Evolutionary conservation across 2,888 invertebrate species (phyloP), one percentile per base, ranked within the genome.

Genomic region (Sarcophaga subvicina): DNA sequence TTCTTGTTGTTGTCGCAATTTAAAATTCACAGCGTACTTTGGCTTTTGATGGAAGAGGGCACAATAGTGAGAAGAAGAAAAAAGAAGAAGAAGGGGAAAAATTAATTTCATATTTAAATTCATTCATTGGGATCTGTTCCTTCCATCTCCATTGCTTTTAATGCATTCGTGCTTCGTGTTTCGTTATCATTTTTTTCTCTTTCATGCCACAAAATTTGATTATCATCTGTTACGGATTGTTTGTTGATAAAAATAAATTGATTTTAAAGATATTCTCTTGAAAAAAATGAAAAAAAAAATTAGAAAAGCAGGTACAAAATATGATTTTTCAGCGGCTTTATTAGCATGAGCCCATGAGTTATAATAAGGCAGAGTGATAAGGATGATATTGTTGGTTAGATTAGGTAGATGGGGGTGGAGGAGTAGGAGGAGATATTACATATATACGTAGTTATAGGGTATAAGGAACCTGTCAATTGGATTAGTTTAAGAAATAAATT

Each of bases 391-490:
- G 49, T 49, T 49, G 10, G 49, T 14, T 12, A 2, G 3, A 10
- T 49, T 49, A 27, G 22, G 20, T 3, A n/a, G 37, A 20, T 1
- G 17, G 12, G 12, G 27, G 49, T 6, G 64, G 17, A 47, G 37
- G n/a, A 14, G 70, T 17, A 6, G 64, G 17, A 37, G 47, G 17
- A 66, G 59, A 77, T 72, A 59, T 11, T 60, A 37, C 17, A 10
- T 66, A 25, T 69, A 70, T 63, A 64, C 47, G 3, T 62, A n/a
- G n/a, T n/a, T n/a, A 37, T 72, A 54, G 54, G 17, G 5, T 54
- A 67, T 22, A 49, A 60, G 22, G 67, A 83, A 78, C 60, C 85
- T 87, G 90, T 88, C 91, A 92, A 92, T 92, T 92, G 93, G 92
- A 92, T 92, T 92, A 92, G 90, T 89, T 63, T 82, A 77, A 88